phyloP scores from a whole-genome alignment of 2,797 vertebrate species.

The Loriculus beryllinus region DNA sequence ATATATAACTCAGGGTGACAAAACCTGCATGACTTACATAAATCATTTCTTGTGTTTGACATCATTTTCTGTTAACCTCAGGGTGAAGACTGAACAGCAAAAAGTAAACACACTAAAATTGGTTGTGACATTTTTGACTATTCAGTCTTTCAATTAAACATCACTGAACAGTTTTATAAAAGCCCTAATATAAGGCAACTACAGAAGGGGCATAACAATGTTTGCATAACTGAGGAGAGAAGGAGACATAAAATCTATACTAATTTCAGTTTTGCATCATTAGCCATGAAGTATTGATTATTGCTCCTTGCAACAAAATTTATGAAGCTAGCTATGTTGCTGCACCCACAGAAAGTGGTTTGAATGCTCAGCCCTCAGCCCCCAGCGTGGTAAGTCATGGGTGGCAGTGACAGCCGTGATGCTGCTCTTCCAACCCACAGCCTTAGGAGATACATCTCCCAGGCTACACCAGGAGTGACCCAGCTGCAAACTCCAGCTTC shows the following conservation, averaged over 20 bases:
- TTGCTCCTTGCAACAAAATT: conserved; percentile 65
- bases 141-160: conserved; percentile 62
- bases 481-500: conserved; percentile 60
- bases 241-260: conserved; percentile 90
- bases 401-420: conserved; percentile 46
- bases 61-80: conserved; percentile 67
- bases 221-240: conserved; percentile 86
- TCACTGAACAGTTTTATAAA: conserved; percentile 1
- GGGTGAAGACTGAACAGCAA: conserved; percentile 28
- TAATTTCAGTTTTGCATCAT: conserved; percentile 88
- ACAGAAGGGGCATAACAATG: conserved; percentile 70
- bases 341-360: conserved; percentile 48
- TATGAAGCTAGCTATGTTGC: conserved; percentile 69
- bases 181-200: conserved; percentile 35
- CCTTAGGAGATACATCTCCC: conserved; percentile 60
- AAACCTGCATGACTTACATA: conserved; percentile 22
- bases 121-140: conserved; percentile 43
- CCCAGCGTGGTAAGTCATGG: conserved; percentile 45
- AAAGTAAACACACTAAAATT: conserved; percentile 32
- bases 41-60: conserved; percentile 52
- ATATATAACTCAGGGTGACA: conserved; percentile 42
- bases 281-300: conserved; percentile 85
- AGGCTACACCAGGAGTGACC: conserved; percentile 50
- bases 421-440: conserved; percentile 45
- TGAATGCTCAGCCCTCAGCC: conserved; percentile 65